Conservation (phyloP, 2,888 invertebrate species). For the Spatulosminthurus flaviceps region DNA sequence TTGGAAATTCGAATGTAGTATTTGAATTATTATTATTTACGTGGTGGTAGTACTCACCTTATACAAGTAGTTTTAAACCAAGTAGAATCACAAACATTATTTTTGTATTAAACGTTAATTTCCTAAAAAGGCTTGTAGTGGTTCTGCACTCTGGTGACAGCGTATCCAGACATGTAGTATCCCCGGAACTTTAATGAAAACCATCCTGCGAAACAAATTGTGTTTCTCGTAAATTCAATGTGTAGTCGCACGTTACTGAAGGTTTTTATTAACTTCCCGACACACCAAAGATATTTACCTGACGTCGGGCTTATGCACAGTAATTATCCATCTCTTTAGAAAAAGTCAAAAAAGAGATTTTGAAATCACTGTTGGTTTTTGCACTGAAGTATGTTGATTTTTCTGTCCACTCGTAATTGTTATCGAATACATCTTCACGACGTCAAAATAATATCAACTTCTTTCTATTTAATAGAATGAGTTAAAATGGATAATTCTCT, state of each 20-base stretch:
- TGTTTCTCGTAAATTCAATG: neutral
- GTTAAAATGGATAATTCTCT: constrained; percentile 6
- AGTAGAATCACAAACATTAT: neutral
- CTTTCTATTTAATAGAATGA: neutral
- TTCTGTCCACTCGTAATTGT: neutral
- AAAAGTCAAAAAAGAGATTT: neutral
- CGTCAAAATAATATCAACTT: neutral
- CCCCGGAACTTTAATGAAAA: constrained; percentile 42
- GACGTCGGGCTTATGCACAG: constrained; percentile 32
- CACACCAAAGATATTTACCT: constrained; percentile 43
- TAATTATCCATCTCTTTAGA: constrained; percentile 20
- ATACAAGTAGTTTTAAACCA: neutral
- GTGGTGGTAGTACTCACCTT: neutral
- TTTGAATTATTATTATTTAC: neutral
- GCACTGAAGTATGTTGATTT: neutral
- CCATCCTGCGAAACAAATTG: constrained; percentile 16
- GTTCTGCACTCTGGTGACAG: constrained; percentile 26
- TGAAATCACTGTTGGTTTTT: constrained; percentile 10
- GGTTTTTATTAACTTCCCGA: constrained; percentile 40
- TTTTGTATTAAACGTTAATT: neutral
- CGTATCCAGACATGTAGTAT: constrained; percentile 31
- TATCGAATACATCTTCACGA: neutral
- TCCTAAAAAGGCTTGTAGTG: neutral
- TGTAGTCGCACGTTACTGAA: neutral
- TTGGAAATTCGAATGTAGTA: no score